These are phyloP conservation scores for Catocala nupta DNA, from an alignment of 2,888 invertebrate species.

Conservation along the genomic window DNA sequence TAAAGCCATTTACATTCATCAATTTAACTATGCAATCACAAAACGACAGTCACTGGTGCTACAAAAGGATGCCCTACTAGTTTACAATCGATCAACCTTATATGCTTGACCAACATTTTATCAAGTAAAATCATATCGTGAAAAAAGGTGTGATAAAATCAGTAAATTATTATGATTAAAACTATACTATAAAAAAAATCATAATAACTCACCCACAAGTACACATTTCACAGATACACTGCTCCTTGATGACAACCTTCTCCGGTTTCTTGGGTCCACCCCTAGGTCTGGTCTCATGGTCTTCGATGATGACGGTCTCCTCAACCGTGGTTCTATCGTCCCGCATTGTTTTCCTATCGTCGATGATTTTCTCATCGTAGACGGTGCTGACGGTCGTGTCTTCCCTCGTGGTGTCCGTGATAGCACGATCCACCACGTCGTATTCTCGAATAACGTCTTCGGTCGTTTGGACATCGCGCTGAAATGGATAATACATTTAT, in stretches of 20 bases:
- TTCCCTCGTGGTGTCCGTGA: conserved; percentile 80
- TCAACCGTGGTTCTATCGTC: conserved; percentile 78
- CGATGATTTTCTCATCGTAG: conserved; percentile 80
- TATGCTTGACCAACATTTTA: no score
- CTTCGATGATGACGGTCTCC: conserved; percentile 74
- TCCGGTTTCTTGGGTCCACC: conserved; percentile 82
- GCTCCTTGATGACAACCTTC: conserved; percentile 88
- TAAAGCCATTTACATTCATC: conserved; percentile 19
- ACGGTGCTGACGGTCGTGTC: conserved; percentile 79
- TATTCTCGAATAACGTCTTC: conserved; percentile 81
- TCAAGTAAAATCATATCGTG: conserved; percentile 24
- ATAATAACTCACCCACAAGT: conserved; percentile 94
- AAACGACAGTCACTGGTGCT: conserved; percentile 27
- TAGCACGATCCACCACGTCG: conserved; percentile 84
- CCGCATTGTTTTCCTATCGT: conserved; percentile 80
- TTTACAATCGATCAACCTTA: conserved; percentile 28
- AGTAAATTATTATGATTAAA: neutral
- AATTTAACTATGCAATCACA: conserved; percentile 29
- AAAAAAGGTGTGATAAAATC: conserved; percentile 32
- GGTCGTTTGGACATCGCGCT: conserved; percentile 85
- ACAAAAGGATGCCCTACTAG: conserved; percentile 54
- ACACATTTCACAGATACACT: conserved; percentile 96
- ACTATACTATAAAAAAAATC: neutral
- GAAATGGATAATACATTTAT: conserved; percentile 51
- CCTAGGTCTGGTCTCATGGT: conserved; percentile 68